Evolutionary conservation across 2,888 invertebrate genomes (phyloP), one percentile per base, ranked within the genome.

Genomic region (Tolmerus cingulatus): DNA sequence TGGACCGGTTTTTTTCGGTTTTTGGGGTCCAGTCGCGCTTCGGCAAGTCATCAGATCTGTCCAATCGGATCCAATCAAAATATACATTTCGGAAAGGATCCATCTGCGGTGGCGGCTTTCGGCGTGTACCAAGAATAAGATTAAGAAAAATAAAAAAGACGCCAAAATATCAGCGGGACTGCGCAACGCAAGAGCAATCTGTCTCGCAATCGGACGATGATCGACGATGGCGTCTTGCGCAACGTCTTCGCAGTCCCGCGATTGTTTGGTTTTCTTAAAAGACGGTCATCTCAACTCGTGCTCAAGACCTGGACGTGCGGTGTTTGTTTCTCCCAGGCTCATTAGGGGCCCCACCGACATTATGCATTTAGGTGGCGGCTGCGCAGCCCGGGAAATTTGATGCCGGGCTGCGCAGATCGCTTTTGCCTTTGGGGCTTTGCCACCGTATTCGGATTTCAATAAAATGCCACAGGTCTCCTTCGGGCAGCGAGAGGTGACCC

Each of bases 51-150:
- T 74, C 74, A 27, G 74, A 9, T 14, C 34, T 74, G 43, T 51
- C 51, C 23, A 79, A 27, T 79, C 30, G 30, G 16, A 79, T 79
- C 79, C 14, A 66, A 66, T 66, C 66, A 66, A 79, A 79, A 79
- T 79, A 79, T 46, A 79, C 79, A 79, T 30, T 51, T 19, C 79
- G 79, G 14, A 51, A 27, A 79, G 51, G 78, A 78, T 78, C 78
- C 78, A 78, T 66, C 27, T 27, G 66, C 66, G 27, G 66, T 66
- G 66, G 19, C 55, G 19, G 27, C 27, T 66, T 66, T 66, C 66
- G 14, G 27, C 66, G 23, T 16, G 12, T 8, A 66, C 19, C 57
- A 19, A 57, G 5, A 19, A 34, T 34, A 34, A 34, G 7, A 34
- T 7, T 40, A n/a, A n/a, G 5, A 12, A 37, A 8, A 23, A 57